A percentile compares a stretch with the other conserved stretches of the same genome.
phyloP scores from a whole-genome alignment of 2,797 vertebrate species.

The Pseudocheirus occidentalis region DNA sequence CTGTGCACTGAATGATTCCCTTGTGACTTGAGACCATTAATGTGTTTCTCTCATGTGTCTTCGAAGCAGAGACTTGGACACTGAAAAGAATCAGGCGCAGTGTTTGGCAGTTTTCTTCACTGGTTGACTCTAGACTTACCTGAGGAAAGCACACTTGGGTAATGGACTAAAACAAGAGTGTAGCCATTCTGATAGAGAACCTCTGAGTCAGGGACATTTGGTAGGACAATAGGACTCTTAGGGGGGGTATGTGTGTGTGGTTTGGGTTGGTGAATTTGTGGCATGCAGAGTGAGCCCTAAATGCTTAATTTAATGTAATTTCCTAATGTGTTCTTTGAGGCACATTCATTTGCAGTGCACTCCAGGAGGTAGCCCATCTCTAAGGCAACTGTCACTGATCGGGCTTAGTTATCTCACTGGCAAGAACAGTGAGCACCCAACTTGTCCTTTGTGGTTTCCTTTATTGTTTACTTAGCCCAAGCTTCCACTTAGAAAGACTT shows the following conservation, averaged over 20 bases:
- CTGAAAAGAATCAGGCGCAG: not conserved
- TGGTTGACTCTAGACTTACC: not conserved
- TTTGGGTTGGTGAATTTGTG: not conserved
- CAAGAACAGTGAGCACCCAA: constrained; percentile 22
- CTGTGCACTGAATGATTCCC: not conserved
- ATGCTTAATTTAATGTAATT: constrained; percentile 33
- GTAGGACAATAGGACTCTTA: not conserved
- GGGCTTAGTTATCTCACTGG: constrained; percentile 42
- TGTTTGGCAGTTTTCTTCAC: not conserved
- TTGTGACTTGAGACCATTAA: not conserved
- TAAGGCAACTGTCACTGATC: constrained; percentile 11
- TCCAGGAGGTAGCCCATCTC: constrained; percentile 49
- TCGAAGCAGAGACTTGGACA: not conserved
- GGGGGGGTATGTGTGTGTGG: not conserved
- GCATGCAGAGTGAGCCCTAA: not conserved
- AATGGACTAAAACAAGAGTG: not conserved
- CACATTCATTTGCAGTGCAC: constrained; percentile 60
- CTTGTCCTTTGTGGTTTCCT: not conserved
- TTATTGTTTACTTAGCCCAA: not conserved
- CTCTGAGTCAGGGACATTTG: not conserved
- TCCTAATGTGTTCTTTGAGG: constrained; percentile 30
- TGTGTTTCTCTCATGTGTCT: not conserved
- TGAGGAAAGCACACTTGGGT: not conserved
- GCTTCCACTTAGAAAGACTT: constrained; percentile 11
- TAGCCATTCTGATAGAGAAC: not conserved